Conservation (phyloP, 2,113 vertebrate genomes). For the Gnathonemus longibarbis region DNA sequence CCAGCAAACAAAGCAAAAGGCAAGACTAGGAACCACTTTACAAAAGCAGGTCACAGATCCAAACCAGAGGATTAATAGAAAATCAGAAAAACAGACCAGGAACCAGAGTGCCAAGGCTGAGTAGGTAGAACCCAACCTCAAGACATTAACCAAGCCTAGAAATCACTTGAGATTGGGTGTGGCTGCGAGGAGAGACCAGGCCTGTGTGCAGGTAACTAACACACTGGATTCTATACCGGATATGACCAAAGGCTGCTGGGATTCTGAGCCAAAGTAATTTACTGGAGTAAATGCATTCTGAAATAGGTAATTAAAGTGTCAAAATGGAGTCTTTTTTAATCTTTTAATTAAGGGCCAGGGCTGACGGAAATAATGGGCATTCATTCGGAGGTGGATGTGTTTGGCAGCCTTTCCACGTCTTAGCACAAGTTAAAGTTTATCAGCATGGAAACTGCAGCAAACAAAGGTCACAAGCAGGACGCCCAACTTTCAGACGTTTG, state of each 20-base stretch:
- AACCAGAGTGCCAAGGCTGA: neutral
- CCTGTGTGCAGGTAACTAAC: neutral
- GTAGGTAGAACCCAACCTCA: neutral
- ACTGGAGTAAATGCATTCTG: neutral
- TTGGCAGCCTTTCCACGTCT: neutral
- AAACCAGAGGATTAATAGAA: neutral
- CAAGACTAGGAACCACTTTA: neutral
- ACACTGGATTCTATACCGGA: neutral
- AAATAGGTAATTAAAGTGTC: slow-evolving; percentile 20
- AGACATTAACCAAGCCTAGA: neutral
- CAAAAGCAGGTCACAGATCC: neutral
- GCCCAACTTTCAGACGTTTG: neutral
- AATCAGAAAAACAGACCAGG: neutral
- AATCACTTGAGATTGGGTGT: neutral
- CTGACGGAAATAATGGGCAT: neutral
- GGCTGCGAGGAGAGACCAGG: neutral
- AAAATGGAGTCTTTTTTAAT: slow-evolving; percentile 20
- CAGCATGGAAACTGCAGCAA: neutral
- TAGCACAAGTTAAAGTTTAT: neutral
- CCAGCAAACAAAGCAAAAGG: neutral
- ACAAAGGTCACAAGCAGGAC: neutral
- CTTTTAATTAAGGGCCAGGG: slow-evolving; percentile 19
- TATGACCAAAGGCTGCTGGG: neutral
- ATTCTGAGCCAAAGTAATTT: slow-evolving; percentile 3
- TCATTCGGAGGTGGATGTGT: neutral